Evolutionary conservation across 2,888 invertebrate species (phyloP), one percentile per base, ranked within the genome.

Genomic region (Andrena camellia): DNA sequence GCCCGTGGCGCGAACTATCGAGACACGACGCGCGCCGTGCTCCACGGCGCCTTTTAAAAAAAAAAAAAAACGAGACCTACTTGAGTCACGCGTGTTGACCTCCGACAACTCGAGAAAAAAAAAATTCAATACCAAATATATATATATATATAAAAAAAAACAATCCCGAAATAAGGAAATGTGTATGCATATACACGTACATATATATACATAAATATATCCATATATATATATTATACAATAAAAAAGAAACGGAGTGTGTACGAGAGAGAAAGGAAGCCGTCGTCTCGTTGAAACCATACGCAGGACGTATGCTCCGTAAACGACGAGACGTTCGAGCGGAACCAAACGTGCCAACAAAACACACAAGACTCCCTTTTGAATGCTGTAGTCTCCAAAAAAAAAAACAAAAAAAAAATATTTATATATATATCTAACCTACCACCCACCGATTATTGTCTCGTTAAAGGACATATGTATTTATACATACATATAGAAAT

Each of bases 351-450:
- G 80, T 82, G 78, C 62, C 79, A 85, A 78, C 78, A 83, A 42
- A 75, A 86, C 63, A 86, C 85, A 85, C 78, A 84, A 84, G 77
- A 83, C 57, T 77, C 66, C 79, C 88, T 86, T 90, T 90, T 89
- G 90, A 92, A 91, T 92, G 91, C 91, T 89, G 91, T 91, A 92
- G 92, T 86, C 86, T 91, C 91, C 90, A 91, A 89, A 86, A 88
- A 87, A 86, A 89, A 87, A 91, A 88, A 86, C 88, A 86, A 89
- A 87, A 91, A 89, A 86, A 88, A 87, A 83, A 89, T 13, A 42
- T 13, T 42, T 42, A 42, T 42, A 42, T 42, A 42, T 42, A 42
- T 42, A 87, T 90, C 87, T 90, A 90, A 91, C 91, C 88, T 89
- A 88, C 87, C 84, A 86, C 88, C 87, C 86, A 86, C 77, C 77